Evolutionary conservation across 2,113 vertebrate species (phyloP).

Genomic region (Campylomormyrus tamandua): DNA sequence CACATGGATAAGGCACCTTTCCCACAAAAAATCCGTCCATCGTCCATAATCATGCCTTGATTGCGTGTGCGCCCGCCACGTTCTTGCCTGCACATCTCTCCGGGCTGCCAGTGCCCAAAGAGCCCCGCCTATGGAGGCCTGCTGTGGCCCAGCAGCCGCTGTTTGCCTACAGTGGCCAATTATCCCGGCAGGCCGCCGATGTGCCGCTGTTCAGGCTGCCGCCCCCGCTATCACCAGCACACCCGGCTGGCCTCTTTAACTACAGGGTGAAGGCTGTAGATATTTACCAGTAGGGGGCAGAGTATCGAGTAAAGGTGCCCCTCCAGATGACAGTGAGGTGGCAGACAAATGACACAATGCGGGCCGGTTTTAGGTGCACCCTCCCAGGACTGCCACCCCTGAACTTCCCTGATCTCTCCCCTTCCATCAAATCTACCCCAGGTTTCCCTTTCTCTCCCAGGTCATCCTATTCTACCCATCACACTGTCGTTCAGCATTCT

Average conservation of each 20-base stretch:
- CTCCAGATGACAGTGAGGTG: neutral
- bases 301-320: neutral
- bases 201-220: neutral
- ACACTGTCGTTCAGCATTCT: slow-evolving; percentile 47
- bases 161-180: neutral
- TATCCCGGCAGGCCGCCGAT: neutral
- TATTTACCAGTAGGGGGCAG: neutral
- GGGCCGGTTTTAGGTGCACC: neutral
- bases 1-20: neutral
- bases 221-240: neutral
- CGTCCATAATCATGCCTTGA: neutral
- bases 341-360: neutral
- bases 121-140: neutral
- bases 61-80: neutral
- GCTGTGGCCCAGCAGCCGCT: neutral
- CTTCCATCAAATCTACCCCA: slow-evolving; percentile 44
- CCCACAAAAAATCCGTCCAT: neutral
- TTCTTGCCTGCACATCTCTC: neutral
- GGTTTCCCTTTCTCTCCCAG: slow-evolving; percentile 56
- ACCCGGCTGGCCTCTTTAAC: neutral
- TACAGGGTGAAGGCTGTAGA: neutral
- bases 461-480: slow-evolving; percentile 55
- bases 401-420: slow-evolving; percentile 21
- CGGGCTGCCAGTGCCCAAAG: neutral
- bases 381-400: neutral